Percentiles rank a stretch among this genome's conserved stretches.
Conservation (phyloP, 2,888 invertebrate genomes). For the Poecilobothrus nobilitatus region DNA sequence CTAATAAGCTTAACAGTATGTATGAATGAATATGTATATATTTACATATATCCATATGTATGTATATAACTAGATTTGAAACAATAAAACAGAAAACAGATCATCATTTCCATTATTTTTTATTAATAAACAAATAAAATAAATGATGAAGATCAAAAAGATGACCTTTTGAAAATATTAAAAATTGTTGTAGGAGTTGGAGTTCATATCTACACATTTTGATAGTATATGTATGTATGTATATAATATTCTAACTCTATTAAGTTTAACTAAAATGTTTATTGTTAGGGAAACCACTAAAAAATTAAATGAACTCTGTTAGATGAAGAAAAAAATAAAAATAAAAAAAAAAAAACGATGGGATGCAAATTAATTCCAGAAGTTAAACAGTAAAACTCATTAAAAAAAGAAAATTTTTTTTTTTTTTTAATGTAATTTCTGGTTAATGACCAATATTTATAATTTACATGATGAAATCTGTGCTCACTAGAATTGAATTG, state of each 20-base stretch:
- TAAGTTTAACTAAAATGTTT: no score
- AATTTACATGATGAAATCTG: neutral
- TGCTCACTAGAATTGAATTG: no score
- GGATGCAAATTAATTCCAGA: neutral
- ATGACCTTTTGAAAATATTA: neutral
- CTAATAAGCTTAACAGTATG: neutral
- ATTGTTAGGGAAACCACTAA: no score
- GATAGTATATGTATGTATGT: no score
- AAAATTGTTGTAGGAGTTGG: neutral
- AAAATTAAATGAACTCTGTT: neutral
- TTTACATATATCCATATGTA: no score
- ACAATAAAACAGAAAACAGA: no score
- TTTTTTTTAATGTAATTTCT: neutral
- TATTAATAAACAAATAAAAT: no score
- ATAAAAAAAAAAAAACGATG: no score
- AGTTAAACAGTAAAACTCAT: neutral
- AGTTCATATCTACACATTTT: neutral
- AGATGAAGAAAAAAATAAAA: neutral
- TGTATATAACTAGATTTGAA: no score
- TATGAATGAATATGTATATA: neutral
- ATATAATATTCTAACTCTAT: no score
- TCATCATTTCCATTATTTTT: no score
- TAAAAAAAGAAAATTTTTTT: no score
- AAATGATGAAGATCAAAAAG: neutral
- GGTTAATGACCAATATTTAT: slow-evolving; percentile 1